These are phyloP conservation scores for Periplaneta americana DNA, from an alignment of 1,140 invertebrate genomes.

Conservation along the genomic window DNA sequence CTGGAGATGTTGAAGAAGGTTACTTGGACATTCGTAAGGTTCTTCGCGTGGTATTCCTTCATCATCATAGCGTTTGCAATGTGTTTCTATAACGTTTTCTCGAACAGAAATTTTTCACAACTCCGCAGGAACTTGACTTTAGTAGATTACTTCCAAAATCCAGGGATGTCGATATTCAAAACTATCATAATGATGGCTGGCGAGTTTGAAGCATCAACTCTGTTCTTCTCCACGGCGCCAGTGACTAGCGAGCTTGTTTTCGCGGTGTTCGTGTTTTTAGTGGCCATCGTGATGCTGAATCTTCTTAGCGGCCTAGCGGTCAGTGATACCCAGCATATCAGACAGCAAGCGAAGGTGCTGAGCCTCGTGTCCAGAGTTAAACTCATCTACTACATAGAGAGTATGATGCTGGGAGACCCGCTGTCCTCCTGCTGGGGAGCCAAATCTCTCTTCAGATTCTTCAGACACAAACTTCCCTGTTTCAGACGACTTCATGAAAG, in stretches of 20 bases:
- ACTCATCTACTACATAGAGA: not conserved
- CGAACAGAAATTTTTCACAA: constrained; percentile 27
- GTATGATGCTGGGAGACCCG: not conserved
- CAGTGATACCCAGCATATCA: constrained; percentile 68
- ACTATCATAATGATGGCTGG: constrained; percentile 79
- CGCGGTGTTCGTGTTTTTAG: constrained; percentile 70
- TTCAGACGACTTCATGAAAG: too few species aligned
- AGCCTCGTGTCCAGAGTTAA: constrained; percentile 30
- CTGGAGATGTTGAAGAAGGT: constrained; percentile 75
- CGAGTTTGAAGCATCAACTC: constrained; percentile 70
- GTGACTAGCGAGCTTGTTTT: constrained; percentile 65
- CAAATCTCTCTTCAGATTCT: too few species aligned
- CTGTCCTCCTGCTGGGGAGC: not conserved
- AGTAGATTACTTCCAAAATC: constrained; percentile 49
- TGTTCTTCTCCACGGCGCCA: constrained; percentile 60
- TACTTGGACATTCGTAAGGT: constrained; percentile 70
- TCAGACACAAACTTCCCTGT: too few species aligned
- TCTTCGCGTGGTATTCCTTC: constrained; percentile 70
- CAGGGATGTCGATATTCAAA: constrained; percentile 64
- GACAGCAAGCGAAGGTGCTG: constrained; percentile 68
- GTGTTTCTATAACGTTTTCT: constrained; percentile 68
- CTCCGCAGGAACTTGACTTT: not conserved
- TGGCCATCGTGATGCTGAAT: constrained; percentile 74
- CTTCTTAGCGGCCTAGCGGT: constrained; percentile 75
- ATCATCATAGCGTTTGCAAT: constrained; percentile 73